These are phyloP conservation scores for Trichopoda pennipes DNA, from an alignment of 2,888 invertebrate species.

Conservation along the genomic window DNA sequence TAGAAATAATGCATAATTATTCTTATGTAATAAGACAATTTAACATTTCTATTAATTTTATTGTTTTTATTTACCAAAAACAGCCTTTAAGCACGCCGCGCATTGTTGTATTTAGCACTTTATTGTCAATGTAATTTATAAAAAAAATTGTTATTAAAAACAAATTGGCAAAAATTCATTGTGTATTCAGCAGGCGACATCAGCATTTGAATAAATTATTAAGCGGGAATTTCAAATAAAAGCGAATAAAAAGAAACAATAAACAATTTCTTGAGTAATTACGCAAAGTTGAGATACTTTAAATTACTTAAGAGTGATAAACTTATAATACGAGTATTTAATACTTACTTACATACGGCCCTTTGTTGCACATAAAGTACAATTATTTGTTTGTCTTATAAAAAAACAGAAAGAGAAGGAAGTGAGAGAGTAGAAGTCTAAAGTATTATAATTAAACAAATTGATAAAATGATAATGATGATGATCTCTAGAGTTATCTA, in stretches of 20 bases:
- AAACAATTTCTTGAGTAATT: background rate
- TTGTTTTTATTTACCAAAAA: slow-evolving; percentile 36
- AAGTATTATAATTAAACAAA: no score
- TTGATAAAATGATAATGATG: no score
- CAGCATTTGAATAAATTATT: slow-evolving; percentile 40
- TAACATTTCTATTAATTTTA: slow-evolving; percentile 47
- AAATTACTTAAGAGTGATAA: background rate
- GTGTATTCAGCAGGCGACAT: slow-evolving; percentile 27
- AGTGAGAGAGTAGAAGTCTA: no score
- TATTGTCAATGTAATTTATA: slow-evolving; percentile 16
- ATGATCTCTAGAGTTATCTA: no score
- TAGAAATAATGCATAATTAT: slow-evolving; percentile 34
- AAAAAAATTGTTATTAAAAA: slow-evolving; percentile 16
- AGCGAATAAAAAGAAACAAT: no score
- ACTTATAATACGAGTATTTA: no score
- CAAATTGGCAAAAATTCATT: slow-evolving; percentile 23
- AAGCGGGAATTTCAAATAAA: background rate
- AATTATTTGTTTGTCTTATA: no score
- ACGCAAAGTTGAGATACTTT: background rate
- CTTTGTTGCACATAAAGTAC: no score
- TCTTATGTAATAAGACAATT: slow-evolving; percentile 49
- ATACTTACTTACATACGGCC: no score
- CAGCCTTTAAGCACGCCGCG: background rate
- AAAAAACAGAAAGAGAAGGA: no score
- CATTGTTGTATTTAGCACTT: slow-evolving; percentile 24